phyloP scores from a whole-genome alignment of 1,140 invertebrate genomes.

The Caenorhabditis latens region DNA sequence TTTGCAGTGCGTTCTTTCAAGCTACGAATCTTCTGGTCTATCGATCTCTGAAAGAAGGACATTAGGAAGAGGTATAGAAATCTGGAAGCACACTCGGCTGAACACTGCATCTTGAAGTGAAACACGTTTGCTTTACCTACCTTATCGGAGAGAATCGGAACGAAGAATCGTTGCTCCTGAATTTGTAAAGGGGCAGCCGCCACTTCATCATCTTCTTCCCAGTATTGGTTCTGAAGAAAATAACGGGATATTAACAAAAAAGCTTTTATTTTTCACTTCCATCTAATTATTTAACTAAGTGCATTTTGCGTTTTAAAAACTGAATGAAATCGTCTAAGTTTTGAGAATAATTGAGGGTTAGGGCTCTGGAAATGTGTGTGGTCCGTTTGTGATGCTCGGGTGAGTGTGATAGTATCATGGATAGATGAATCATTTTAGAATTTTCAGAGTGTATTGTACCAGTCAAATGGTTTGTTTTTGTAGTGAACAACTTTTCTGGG shows the following conservation, averaged over 20 bases:
- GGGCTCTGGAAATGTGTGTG: too few species aligned
- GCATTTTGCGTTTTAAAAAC: background rate
- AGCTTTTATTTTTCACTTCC: background rate
- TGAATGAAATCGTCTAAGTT: too few species aligned
- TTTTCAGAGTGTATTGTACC: too few species aligned
- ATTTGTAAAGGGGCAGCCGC: background rate
- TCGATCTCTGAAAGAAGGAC: background rate
- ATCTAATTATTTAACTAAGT: background rate
- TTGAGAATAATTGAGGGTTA: too few species aligned
- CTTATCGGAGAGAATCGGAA: constrained; percentile 42
- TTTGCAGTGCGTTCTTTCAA: constrained; percentile 39
- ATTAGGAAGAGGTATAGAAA: background rate
- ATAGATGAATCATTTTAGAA: too few species aligned
- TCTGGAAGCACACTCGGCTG: too few species aligned
- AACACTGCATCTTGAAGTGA: too few species aligned
- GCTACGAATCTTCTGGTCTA: constrained; percentile 47
- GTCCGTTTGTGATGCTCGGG: too few species aligned
- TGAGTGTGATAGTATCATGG: too few species aligned
- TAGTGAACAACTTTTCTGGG: too few species aligned
- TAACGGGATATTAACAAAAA: background rate
- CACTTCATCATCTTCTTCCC: constrained; percentile 1
- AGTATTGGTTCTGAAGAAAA: constrained; percentile 38
- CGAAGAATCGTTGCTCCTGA: constrained; percentile 26
- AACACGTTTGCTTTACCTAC: background rate
- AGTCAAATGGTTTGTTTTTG: too few species aligned